Evolutionary conservation across 2,888 invertebrate species (phyloP).

Genomic region (Macrostomum cliftonense): DNA sequence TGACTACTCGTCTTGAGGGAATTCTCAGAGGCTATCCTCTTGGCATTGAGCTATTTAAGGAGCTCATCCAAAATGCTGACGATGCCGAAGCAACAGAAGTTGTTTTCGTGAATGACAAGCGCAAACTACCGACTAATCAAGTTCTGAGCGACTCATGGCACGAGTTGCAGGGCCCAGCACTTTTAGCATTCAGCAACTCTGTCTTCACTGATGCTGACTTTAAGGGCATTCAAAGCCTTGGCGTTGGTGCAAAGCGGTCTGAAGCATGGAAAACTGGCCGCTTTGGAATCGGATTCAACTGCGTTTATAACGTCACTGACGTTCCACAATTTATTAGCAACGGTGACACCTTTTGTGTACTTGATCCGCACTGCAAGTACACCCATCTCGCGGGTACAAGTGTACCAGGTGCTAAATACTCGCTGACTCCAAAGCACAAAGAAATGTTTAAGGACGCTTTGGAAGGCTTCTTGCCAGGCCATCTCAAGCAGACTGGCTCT

Average conservation of each 20-base stretch:
- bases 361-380: slow-evolving; percentile 24
- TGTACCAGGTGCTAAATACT: slow-evolving; percentile 16
- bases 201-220: slow-evolving; percentile 23
- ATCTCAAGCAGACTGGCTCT: slow-evolving; percentile 15
- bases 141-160: no score
- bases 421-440: slow-evolving; percentile 12
- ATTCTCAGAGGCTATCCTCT: slow-evolving; percentile 24
- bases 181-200: slow-evolving; percentile 28
- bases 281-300: slow-evolving; percentile 33
- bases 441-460: slow-evolving; percentile 17
- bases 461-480: slow-evolving; percentile 18
- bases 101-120: slow-evolving; percentile 22
- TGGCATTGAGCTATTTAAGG: slow-evolving; percentile 25
- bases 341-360: slow-evolving; percentile 21
- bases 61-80: slow-evolving; percentile 28
- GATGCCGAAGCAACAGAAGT: slow-evolving; percentile 21
- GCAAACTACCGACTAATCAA: slow-evolving; percentile 15
- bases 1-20: slow-evolving; percentile 22
- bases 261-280: slow-evolving; percentile 29
- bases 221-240: slow-evolving; percentile 25
- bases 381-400: slow-evolving; percentile 15
- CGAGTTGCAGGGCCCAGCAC: slow-evolving; percentile 28
- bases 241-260: slow-evolving; percentile 23
- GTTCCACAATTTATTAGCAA: slow-evolving; percentile 26
- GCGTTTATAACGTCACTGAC: slow-evolving; percentile 32